Base-by-base conservation (phyloP, 2,113 vertebrate genomes). In the Cinclus cinclus region DNA sequence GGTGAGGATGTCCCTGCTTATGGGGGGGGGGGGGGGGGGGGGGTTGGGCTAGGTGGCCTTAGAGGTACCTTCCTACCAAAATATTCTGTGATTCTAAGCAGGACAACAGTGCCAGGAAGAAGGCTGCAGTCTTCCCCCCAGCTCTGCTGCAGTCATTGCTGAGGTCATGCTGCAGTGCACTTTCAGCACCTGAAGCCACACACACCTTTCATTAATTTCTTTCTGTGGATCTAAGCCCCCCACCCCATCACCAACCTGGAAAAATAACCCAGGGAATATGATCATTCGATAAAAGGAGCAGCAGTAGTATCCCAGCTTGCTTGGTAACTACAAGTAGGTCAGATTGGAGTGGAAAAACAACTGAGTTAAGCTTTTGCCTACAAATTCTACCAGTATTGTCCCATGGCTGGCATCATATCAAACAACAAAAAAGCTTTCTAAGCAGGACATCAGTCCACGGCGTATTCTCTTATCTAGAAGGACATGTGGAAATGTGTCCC, bases 121-220 rank as follows among this genome's bases (percentile, higher is more conserved):
- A 41, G 31, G 47, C 5, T 46, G 14, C 19, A 67, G 56, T 42
- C 18, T 60, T 74, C 7, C 3, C 5, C 7, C 3, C 7, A 22
- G 27, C 11, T 22, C 30, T 76, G 75, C n/a, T 33, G 20, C 58
- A 44, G 21, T 12, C 58, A 37, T 3, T 71, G 62, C 35, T n/a
- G 13, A 46, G 39, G 18, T 13, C 30, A 33, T 2, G 6, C 11
- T 44, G 56, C 70, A 18, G 35, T 16, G 15, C 3, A 1, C 35
- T 50, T n/a, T 33, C 24, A 73, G n/a, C 5, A 41, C 7, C 70
- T 2, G 0, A 47, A 74, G 10, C 18, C 39, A 35, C 28, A 24
- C 5, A 2, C 0, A 1, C 4, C 7, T 16, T 23, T 46, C 9
- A 6, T 4, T 0, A 35, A 59, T 22, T 21, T 47, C 53, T 11